phyloP scores from a whole-genome alignment of 1,140 invertebrate species.

The Monochamus saltuarius region DNA sequence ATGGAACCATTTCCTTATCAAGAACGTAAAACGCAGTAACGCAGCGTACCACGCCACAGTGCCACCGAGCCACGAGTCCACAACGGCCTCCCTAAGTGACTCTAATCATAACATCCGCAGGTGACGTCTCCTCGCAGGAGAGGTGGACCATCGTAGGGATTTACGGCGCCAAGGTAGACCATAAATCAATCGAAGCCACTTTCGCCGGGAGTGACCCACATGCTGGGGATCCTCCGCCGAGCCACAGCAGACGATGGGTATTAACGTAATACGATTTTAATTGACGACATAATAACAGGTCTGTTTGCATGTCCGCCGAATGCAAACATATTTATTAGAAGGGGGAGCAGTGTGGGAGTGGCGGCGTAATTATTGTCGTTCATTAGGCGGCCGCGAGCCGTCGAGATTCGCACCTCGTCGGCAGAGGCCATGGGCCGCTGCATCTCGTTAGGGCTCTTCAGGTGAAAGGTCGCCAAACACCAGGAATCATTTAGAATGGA shows the following conservation, averaged over 20 bases:
- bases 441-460: too few relatives aligned
- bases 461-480: too few relatives aligned
- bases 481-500: too few relatives aligned
- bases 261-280: constrained; percentile 41
- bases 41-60: too few relatives aligned
- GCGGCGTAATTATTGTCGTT: constrained; percentile 36
- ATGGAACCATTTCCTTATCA: too few relatives aligned
- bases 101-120: too few relatives aligned
- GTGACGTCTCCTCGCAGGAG: too few relatives aligned
- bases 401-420: constrained; percentile 7
- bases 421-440: too few relatives aligned
- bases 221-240: neutral
- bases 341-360: constrained; percentile 33
- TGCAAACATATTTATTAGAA: constrained; percentile 42
- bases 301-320: constrained; percentile 40
- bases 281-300: constrained; percentile 43
- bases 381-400: constrained; percentile 32
- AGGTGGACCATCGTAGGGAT: too few relatives aligned
- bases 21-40: too few relatives aligned
- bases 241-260: constrained; percentile 4
- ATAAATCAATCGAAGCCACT: constrained; percentile 5
- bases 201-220: neutral
- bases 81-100: too few relatives aligned
- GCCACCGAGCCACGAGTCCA: too few relatives aligned
- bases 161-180: neutral